phyloP scores from a whole-genome alignment of 1,140 invertebrate genomes.

The Dreissena polymorpha region DNA sequence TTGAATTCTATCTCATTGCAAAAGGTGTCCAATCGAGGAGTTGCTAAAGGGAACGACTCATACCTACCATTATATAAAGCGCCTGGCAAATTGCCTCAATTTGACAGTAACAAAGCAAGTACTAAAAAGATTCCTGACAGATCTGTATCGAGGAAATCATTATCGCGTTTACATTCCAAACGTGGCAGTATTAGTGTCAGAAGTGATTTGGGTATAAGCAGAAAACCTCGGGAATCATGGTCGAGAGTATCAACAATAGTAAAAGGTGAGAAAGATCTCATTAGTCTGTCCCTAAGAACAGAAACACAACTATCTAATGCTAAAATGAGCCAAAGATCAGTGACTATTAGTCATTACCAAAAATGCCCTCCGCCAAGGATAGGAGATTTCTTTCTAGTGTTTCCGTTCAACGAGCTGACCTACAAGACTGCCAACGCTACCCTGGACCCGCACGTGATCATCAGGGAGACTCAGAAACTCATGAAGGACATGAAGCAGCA shows the following conservation, averaged over 20 bases:
- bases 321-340: conserved; percentile 23
- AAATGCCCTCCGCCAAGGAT: conserved; percentile 61
- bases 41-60: conserved; percentile 5
- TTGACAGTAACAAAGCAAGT: conserved; percentile 21
- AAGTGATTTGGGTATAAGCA: conserved; percentile 35
- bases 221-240: conserved; percentile 5
- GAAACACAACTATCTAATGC: background rate
- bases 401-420: conserved; percentile 74
- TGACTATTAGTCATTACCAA: conserved; percentile 25
- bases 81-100: conserved; percentile 4
- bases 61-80: conserved; percentile 11
- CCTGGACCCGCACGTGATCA: conserved; percentile 67
- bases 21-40: conserved; percentile 35
- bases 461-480: conserved; percentile 67
- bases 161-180: conserved; percentile 1
- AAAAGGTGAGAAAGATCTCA: conserved; percentile 32
- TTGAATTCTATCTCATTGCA: conserved; percentile 37
- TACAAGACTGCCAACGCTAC: conserved; percentile 61
- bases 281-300: conserved; percentile 38
- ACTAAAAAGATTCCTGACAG: conserved; percentile 6
- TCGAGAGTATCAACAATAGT: conserved; percentile 34
- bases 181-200: conserved; percentile 30
- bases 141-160: conserved; percentile 15
- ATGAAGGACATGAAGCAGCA: conserved; percentile 56
- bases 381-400: conserved; percentile 73